phyloP scores from a whole-genome alignment of 2,797 vertebrate species.

The Crocidura indochinensis region DNA sequence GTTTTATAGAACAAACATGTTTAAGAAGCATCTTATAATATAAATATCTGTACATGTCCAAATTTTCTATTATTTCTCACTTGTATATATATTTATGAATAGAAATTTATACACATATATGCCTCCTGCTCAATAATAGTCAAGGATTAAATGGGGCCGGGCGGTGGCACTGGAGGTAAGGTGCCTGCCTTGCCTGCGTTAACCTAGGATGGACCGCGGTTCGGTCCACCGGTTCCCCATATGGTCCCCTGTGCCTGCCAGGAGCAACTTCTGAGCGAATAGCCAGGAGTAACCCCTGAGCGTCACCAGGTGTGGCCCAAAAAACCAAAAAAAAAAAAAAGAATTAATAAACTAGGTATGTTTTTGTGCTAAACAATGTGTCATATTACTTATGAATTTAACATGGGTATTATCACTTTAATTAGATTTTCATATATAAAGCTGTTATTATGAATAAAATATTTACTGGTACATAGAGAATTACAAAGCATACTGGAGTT shows the following conservation, averaged over 20 bases:
- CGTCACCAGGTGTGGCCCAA: too few species aligned
- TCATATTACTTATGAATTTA: neutral
- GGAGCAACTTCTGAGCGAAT: too few species aligned
- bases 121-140: neutral
- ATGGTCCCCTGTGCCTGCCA: too few species aligned
- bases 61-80: neutral
- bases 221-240: too few species aligned
- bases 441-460: neutral
- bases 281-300: too few species aligned
- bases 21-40: neutral
- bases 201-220: too few species aligned
- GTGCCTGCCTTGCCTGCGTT: too few species aligned
- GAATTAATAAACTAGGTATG: too few species aligned
- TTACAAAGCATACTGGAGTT: neutral
- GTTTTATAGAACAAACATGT: neutral
- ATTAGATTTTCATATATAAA: constrained; percentile 9
- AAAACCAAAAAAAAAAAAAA: too few species aligned
- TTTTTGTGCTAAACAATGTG: constrained; percentile 12
- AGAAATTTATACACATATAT: neutral
- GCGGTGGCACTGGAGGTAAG: too few species aligned
- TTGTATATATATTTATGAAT: neutral
- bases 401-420: neutral
- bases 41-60: neutral
- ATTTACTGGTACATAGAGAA: neutral
- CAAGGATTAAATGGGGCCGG: constrained; percentile 23